Evolutionary conservation across 2,113 vertebrate genomes (phyloP), one percentile per base, ranked within the genome.

Genomic region (Pteruthius melanotis): DNA sequence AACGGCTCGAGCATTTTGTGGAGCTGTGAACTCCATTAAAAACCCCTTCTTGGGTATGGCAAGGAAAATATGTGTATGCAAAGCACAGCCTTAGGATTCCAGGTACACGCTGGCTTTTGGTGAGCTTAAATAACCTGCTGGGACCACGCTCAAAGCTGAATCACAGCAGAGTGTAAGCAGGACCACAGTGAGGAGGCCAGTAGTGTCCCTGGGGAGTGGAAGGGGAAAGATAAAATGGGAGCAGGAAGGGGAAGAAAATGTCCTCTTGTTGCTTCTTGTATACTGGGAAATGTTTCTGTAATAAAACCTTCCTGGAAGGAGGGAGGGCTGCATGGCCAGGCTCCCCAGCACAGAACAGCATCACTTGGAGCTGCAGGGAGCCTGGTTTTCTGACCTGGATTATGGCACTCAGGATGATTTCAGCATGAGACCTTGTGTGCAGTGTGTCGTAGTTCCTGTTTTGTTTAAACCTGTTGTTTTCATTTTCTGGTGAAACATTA

Each of bases 231-330:
- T 28, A 45, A 87, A 92, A 82, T 4, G 27, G 21, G 33, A 44
- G 11, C 13, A 11, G 10, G 24, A 17, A 13, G 26, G 15, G 28
- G 21, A 14, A 54, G 39, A 86, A 66, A 80, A 54, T 27, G 9
- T 9, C 8, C 0, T 24, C 18, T 33, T 0, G 0, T 23, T 69
- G 11, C 63, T 72, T 63, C 42, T 88, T 4, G 0, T 26, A 26
- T 59, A 12, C 6, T 47, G 33, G 37, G 76, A 66, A 61, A 70
- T 88, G 11, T 22, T 61, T 66, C 45, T 79, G 35, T 54, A 37
- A 23, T 63, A 37, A 79, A 75, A 39, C 2, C 0, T 59, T 79
- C 15, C 23, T 54, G 72, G 68, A 64, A 64, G 53, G 49, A 89
- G 68, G 31, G 33, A 54, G 45, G 31, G 18, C 53, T 72, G 44